phyloP scores from a whole-genome alignment of 2,113 vertebrate genomes.

The Muscicapa adusta region DNA sequence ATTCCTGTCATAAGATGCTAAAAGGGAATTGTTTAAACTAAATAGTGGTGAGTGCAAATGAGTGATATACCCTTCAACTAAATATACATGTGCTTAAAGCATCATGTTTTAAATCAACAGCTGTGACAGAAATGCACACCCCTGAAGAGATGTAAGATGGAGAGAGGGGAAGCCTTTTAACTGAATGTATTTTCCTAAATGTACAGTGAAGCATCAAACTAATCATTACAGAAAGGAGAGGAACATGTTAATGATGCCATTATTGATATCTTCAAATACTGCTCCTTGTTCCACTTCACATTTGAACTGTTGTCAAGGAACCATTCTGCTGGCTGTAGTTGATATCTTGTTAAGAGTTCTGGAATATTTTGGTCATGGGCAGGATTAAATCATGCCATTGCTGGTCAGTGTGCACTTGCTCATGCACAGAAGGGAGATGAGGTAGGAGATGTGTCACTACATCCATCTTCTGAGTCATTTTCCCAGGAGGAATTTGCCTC shows the following conservation, averaged over 20 bases:
- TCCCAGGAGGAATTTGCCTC: background rate
- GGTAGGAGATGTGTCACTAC: background rate
- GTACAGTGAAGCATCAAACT: background rate
- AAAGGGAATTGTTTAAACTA: background rate
- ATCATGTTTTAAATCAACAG: background rate
- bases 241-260: background rate
- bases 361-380: background rate
- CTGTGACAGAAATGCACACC: background rate
- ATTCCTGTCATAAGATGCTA: background rate
- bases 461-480: background rate
- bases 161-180: background rate
- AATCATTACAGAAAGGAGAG: background rate
- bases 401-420: background rate
- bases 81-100: background rate
- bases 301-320: background rate
- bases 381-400: background rate
- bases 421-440: background rate
- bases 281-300: accelerated
- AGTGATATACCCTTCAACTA: background rate
- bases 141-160: background rate
- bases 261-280: background rate
- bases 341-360: background rate
- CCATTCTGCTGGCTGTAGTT: background rate
- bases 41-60: background rate
- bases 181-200: background rate